Evolutionary conservation across 92 coral and sea anemone species (phyloP), one percentile per base, ranked within the genome.

Genomic region (Anthopleura xanthogrammica): DNA sequence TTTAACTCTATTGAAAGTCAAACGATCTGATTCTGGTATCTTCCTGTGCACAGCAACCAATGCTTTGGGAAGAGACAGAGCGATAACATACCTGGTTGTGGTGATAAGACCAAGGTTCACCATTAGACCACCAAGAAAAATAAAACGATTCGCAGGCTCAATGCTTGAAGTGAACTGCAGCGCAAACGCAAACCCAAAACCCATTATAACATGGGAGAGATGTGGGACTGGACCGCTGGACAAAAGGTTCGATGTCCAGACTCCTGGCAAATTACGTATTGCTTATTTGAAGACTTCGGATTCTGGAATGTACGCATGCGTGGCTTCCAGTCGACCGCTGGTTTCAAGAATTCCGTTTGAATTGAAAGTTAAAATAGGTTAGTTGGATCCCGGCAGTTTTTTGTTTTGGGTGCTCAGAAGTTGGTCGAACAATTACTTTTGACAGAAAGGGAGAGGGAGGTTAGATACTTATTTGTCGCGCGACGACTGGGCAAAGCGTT

Each of bases 261-360:
- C 41, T 39, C 76, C 78, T 40, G 86, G 81, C 17, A 87, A 86
- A 16, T 13, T 92, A 71, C 75, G 77, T 39, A 82, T 88, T n/a
- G 79, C 82, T 36, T 60, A 85, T 78, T 70, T 92, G 23, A 85
- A 78, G 80, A 71, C 80, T 52, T 78, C 56, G 3, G 91, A 92
- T 78, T 75, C 87, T 75, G 97, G 93, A 19, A 86, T 70, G 79
- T 92, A 92, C 88, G 83, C 89, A 22, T 92, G 97, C 75, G 84
- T 80, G 58, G 92, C 97, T 9, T 86, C 89, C 23, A 92, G 93
- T 73, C 71, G 73, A n/a, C 90, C 85, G 54, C 86, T 86, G 79
- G 70, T 77, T 2, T 83, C 77, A 55, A 77, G 78, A 3, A 46
- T 85, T 7, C 76, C 86, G 39, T 86, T 89, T 76, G 86, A 72